Evolutionary conservation across 2,113 vertebrate species (phyloP).

Genomic region (Agelaius tricolor): DNA sequence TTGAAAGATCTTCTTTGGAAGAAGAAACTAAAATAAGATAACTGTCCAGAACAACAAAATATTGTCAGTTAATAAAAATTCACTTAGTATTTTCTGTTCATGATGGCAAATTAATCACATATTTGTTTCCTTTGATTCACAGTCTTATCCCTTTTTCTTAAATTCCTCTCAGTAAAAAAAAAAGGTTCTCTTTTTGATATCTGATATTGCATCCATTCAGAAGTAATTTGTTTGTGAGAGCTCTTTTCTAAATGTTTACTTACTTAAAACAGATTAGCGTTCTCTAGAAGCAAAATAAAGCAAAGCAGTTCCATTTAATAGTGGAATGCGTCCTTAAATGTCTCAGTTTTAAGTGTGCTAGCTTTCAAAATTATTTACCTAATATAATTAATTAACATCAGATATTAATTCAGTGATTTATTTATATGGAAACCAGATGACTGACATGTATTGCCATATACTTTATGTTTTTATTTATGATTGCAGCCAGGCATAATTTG

Average conservation of each 20-base stretch:
- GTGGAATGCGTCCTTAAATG: not conserved
- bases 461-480: not conserved
- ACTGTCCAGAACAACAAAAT: not conserved
- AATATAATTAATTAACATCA: not conserved
- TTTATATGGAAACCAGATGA: not conserved
- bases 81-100: not conserved
- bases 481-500: not conserved
- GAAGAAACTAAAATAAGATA: not conserved
- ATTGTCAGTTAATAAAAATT: not conserved
- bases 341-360: not conserved
- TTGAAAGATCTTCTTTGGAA: not conserved
- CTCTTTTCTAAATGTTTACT: not conserved
- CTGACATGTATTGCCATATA: not conserved
- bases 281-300: not conserved
- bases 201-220: not conserved
- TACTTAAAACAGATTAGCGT: not conserved
- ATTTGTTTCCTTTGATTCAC: not conserved
- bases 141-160: not conserved
- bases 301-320: not conserved
- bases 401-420: not conserved
- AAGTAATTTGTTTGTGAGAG: not conserved
- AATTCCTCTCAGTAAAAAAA: not conserved
- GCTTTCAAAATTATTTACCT: not conserved
- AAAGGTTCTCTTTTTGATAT: fast-evolving
- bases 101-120: not conserved